Conservation (phyloP, 2,113 vertebrate species). For the Nipponia nippon region DNA sequence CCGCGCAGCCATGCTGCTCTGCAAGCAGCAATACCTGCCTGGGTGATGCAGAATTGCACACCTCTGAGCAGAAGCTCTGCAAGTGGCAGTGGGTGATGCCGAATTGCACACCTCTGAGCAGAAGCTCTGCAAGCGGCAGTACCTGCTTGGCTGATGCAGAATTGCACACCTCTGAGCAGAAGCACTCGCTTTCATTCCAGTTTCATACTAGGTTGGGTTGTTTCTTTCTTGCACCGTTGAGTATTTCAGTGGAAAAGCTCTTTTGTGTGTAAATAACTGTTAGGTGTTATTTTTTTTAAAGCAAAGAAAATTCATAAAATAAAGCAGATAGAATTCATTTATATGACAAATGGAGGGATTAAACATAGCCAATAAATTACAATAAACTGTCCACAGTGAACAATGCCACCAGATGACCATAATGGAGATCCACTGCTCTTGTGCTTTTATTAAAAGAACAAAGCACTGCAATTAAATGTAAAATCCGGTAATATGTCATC, state of each 20-base stretch:
- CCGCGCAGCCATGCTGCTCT: fast-evolving
- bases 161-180: not conserved
- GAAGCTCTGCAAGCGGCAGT: too few species aligned
- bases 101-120: too few species aligned
- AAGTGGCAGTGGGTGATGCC: too few species aligned
- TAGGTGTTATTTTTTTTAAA: not conserved
- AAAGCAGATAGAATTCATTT: slow-evolving; percentile 44
- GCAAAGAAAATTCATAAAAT: slow-evolving; percentile 29
- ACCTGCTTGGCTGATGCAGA: too few species aligned
- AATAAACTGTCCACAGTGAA: slow-evolving; percentile 51
- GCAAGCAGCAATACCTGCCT: not conserved
- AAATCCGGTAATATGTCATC: slow-evolving; percentile 63
- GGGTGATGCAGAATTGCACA: not conserved
- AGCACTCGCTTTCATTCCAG: not conserved
- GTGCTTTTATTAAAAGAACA: slow-evolving; percentile 69
- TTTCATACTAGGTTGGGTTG: not conserved
- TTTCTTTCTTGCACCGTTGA: not conserved
- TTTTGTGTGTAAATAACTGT: slow-evolving; percentile 45
- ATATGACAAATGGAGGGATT: slow-evolving; percentile 41
- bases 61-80: not conserved
- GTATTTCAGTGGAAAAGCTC: not conserved
- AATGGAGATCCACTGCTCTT: slow-evolving; percentile 55
- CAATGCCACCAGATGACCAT: slow-evolving; percentile 61
- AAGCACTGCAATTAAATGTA: slow-evolving; percentile 66
- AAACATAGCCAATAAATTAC: slow-evolving; percentile 47